Evolutionary conservation across 2,113 vertebrate species (phyloP), one percentile per base, ranked within the genome.

Genomic region (Nannobrachium achirus): DNA sequence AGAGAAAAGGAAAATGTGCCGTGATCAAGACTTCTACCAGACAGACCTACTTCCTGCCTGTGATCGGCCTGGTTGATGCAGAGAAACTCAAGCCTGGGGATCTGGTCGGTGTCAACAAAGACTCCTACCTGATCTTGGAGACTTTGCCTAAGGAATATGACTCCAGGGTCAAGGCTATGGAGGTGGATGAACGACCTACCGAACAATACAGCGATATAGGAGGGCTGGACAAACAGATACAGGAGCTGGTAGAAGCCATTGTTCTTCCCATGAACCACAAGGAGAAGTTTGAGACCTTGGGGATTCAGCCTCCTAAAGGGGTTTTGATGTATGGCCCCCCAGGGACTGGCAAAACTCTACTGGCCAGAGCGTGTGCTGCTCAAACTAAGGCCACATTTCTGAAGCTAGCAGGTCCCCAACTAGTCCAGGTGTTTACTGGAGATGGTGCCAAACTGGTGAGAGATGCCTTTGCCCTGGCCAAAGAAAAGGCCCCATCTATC

Each of bases 181-280:
- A 99, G 85, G 98, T 99, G 78, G 98, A 99, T 13, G 98, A 99
- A 89, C 94, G 97, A 42, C 98, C 98, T 41, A 99, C 97, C 1
- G 98, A 99, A 90, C 97, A 99, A 73, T 99, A 99, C 93, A 97
- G 98, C 69, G 98, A 99, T 86, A 98, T 99, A 0, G 97, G 98
- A 0, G 98, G 98, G 4, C 89, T 99, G 66, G 98, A 99, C 89
- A 99, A 99, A 85, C 98, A 99, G 90, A 99, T 99, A 66, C 98
- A 99, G 77, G 98, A 99, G 96, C 89, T 99, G 1, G 98, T 99
- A 65, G 98, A 99, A 78, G 98, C 98, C 49, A 99, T 99, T 44
- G 98, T 99, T 39, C 84, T 99, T 80, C 98, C 98, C 0, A 99
- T 99, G 98, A 99, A 99, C 87, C 98, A 99, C 81, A 99, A 99